Evolutionary conservation across 2,888 invertebrate species (phyloP).

Genomic region (Tanytarsus gracilentus): DNA sequence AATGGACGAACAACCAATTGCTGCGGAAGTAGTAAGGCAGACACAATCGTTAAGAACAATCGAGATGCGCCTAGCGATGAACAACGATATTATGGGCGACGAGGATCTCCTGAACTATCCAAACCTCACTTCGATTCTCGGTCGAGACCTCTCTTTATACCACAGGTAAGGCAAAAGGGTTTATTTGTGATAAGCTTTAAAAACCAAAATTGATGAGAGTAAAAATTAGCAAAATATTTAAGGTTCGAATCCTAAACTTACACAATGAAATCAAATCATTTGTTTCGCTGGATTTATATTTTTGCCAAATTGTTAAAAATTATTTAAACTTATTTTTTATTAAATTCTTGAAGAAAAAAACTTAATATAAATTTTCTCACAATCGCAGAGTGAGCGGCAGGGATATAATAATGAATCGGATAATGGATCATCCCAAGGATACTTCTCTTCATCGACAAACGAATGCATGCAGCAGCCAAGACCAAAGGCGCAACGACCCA

Average conservation of each 20-base stretch:
- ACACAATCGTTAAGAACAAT: constrained; percentile 39
- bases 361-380: too few relatives aligned
- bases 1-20: constrained; percentile 9
- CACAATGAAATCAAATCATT: too few relatives aligned
- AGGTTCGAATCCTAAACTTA: too few relatives aligned
- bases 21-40: constrained; percentile 19
- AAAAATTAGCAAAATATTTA: too few relatives aligned
- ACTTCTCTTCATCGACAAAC: background rate
- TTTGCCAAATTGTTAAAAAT: too few relatives aligned
- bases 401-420: constrained; percentile 44
- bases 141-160: constrained; percentile 46
- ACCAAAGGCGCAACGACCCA: constrained; percentile 43
- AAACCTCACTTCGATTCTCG: constrained; percentile 32
- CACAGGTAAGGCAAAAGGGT: too few relatives aligned
- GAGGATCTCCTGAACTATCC: constrained; percentile 45
- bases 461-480: constrained; percentile 30
- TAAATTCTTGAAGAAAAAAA: too few relatives aligned
- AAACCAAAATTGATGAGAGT: too few relatives aligned
- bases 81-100: constrained; percentile 49
- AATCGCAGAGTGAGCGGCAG: constrained; percentile 44
- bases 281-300: too few relatives aligned
- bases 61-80: constrained; percentile 56
- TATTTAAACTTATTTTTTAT: too few relatives aligned
- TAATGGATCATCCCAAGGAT: constrained; percentile 17
- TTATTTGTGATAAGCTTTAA: too few relatives aligned